Evolutionary conservation across 1,140 invertebrate genomes (phyloP).

Genomic region (Aphelinus certus): DNA sequence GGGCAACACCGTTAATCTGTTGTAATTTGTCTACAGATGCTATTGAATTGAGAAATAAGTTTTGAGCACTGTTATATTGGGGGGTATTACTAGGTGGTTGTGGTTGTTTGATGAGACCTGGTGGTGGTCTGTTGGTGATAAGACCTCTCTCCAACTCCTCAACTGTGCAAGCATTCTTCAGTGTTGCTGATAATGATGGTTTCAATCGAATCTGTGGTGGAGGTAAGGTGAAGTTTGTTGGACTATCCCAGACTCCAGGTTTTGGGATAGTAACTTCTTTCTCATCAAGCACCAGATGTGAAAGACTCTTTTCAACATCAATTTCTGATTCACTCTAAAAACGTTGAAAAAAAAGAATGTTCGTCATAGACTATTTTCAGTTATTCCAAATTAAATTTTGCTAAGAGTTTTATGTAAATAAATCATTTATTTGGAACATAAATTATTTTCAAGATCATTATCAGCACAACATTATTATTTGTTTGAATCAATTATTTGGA

Average conservation of each 20-base stretch:
- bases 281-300: constrained; percentile 69
- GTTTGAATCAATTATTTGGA: too few relatives aligned
- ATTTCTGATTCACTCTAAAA: constrained; percentile 58
- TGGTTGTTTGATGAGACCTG: constrained; percentile 54
- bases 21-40: constrained; percentile 48
- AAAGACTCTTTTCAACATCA: constrained; percentile 65
- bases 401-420: too few relatives aligned
- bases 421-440: too few relatives aligned
- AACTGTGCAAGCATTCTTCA: constrained; percentile 67
- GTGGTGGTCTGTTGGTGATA: constrained; percentile 62
- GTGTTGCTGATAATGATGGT: constrained; percentile 45
- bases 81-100: constrained; percentile 45
- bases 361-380: too few relatives aligned
- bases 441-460: too few relatives aligned
- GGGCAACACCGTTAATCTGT: constrained; percentile 50
- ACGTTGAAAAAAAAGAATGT: too few relatives aligned
- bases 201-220: constrained; percentile 46
- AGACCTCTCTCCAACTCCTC: constrained; percentile 68
- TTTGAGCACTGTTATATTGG: constrained; percentile 40
- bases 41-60: constrained; percentile 51
- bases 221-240: constrained; percentile 53
- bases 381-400: too few relatives aligned
- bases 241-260: constrained; percentile 67
- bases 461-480: too few relatives aligned
- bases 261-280: constrained; percentile 64